These are phyloP conservation scores for Trachemys scripta DNA, from an alignment of 2,113 vertebrate genomes.

Conservation along the genomic window DNA sequence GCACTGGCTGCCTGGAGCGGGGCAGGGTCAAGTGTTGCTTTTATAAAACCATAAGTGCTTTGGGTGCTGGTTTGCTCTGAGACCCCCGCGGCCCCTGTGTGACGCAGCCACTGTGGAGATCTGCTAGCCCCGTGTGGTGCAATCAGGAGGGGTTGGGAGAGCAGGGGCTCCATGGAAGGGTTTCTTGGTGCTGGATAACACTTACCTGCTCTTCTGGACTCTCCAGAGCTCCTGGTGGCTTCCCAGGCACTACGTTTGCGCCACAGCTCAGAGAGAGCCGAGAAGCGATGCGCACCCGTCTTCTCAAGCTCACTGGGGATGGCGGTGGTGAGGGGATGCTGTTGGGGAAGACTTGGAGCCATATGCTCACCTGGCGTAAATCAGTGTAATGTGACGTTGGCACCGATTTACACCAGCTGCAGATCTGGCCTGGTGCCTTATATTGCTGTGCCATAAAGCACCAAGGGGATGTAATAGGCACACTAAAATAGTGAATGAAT, in stretches of 20 bases:
- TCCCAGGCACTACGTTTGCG: too few relatives aligned
- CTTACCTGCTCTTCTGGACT: background rate
- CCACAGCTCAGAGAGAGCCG: too few relatives aligned
- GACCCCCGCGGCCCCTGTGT: background rate
- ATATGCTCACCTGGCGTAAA: background rate
- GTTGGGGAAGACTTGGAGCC: background rate
- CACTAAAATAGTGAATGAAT: background rate
- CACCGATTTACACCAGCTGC: background rate
- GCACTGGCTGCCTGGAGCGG: background rate
- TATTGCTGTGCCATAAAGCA: background rate
- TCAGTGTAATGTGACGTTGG: background rate
- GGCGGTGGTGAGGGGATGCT: fast-evolving
- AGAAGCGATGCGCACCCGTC: background rate
- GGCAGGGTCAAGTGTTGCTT: background rate
- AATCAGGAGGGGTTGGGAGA: background rate
- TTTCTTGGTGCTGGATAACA: background rate
- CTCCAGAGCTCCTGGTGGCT: background rate
- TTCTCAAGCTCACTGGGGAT: background rate
- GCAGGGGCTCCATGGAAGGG: background rate
- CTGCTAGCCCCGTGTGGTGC: background rate
- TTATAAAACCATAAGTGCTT: background rate
- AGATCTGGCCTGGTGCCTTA: background rate
- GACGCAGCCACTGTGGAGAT: fast-evolving
- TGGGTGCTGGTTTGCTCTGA: background rate
- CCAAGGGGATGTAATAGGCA: background rate